Evolutionary conservation across 1,140 invertebrate species (phyloP).

Genomic region (Triops cancriformis): DNA sequence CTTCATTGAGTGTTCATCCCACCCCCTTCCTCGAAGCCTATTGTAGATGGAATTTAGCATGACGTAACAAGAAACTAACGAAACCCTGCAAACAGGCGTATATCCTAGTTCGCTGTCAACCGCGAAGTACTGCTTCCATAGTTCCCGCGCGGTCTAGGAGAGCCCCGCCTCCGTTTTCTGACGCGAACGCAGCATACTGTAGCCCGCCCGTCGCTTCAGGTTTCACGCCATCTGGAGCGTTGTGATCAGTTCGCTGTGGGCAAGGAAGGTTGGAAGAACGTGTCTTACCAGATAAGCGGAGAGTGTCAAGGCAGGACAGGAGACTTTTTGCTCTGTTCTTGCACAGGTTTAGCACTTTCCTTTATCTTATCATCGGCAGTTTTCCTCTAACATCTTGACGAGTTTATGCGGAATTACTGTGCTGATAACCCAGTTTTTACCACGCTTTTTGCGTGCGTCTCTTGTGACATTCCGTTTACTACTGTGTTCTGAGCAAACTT

Average conservation of each 20-base stretch:
- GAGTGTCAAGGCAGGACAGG: not conserved
- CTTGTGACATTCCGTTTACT: too few relatives aligned
- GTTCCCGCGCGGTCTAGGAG: not conserved
- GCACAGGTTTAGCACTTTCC: not conserved
- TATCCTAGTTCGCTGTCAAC: too few relatives aligned
- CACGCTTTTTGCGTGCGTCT: too few relatives aligned
- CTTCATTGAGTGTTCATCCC: too few relatives aligned
- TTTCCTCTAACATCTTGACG: not conserved
- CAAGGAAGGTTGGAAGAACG: not conserved
- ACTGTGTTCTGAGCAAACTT: too few relatives aligned
- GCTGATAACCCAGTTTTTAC: too few relatives aligned
- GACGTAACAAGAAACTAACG: too few relatives aligned
- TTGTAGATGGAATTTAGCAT: too few relatives aligned
- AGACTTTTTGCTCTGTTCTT: not conserved
- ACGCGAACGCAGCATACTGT: not conserved
- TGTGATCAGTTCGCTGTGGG: not conserved
- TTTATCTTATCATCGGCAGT: not conserved
- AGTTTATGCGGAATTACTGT: too few relatives aligned
- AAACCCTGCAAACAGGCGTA: too few relatives aligned
- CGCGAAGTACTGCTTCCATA: too few relatives aligned
- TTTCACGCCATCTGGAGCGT: conserved; percentile 4
- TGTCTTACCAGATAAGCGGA: not conserved
- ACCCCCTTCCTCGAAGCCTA: too few relatives aligned
- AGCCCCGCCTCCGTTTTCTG: not conserved
- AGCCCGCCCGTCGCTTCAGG: not conserved